These are phyloP conservation scores for Cyrtonyx montezumae DNA, from an alignment of 2,113 vertebrate genomes.

Conservation along the genomic window DNA sequence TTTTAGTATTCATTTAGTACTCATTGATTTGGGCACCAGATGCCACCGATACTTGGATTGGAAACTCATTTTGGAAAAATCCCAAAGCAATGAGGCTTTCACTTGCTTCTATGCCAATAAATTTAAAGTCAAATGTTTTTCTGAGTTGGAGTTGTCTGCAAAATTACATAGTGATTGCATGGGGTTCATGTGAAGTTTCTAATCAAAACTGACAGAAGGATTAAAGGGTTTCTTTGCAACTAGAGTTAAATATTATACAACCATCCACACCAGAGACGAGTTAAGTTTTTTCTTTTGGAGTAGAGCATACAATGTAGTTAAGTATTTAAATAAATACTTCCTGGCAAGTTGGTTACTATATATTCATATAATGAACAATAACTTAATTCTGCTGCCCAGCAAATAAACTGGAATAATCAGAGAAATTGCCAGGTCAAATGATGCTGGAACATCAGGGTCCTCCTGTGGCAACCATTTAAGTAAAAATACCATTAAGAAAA, in stretches of 20 bases:
- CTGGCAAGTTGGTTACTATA: background rate
- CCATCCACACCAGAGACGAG: background rate
- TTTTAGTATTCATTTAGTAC: background rate
- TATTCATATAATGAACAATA: background rate
- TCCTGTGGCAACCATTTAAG: background rate
- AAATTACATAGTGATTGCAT: background rate
- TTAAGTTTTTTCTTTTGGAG: background rate
- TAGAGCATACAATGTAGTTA: background rate
- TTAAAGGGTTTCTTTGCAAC: background rate
- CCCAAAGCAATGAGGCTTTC: background rate
- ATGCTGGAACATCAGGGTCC: background rate
- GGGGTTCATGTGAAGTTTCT: background rate
- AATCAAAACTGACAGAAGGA: background rate
- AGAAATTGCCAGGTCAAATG: background rate
- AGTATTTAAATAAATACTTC: background rate
- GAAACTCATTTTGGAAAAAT: background rate
- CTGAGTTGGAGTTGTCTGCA: background rate
- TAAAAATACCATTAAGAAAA: background rate
- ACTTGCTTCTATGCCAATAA: background rate
- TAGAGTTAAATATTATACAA: background rate
- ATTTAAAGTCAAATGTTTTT: background rate
- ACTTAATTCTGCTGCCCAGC: background rate
- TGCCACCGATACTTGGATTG: accelerated
- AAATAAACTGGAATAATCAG: background rate
- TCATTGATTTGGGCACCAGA: background rate